Base-by-base conservation (phyloP, 2,888 invertebrate species). In the Scelioninae gen. 1 region DNA sequence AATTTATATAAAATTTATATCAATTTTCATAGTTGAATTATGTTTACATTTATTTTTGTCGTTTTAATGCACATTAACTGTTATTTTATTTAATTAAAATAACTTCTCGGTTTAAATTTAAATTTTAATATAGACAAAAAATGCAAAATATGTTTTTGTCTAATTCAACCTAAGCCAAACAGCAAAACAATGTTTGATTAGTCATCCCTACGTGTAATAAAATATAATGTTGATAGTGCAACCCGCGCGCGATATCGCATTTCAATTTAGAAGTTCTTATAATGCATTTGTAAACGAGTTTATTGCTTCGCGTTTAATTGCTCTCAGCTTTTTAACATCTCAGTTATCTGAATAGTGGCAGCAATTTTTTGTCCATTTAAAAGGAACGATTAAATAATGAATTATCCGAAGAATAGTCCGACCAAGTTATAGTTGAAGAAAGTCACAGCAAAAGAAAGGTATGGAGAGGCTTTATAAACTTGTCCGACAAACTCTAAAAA, bases 361-460 rank as follows among this genome's bases (percentile, higher is more conserved):
- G 62, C 31, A 7, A 29, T 62, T 80, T 68, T 80, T 74, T 72
- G 47, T 15, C 49, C 63, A 5, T n/a, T n/a, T 55, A 65, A 74
- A 74, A 74, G 40, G 51, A 74, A 68, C 79, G 60, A 80, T 74
- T 74, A 80, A 80, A 68, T 71, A 77, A 77, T 69, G 65, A 78
- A 69, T 68, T 60, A 45, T 3, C 34, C 43, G 16, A 76, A 66
- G 76, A 76, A 71, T 78, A 49, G 56, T 56, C 29, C 40, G 5
- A 9, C 15, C 66, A 60, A 79, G 53, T 72, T 53, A 53, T n/a
- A n/a, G 49, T 58, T 60, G 34, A 45, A 65, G 72, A 71, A 78
- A 78, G 71, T 71, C 63, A 69, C 15, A 10, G 45, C 53, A 23
- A 13, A 56, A 56, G 34, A 65, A 75, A 63, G 58, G 29, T 51